phyloP scores from a whole-genome alignment of 1,140 invertebrate genomes.

The Meteorus sp. region DNA sequence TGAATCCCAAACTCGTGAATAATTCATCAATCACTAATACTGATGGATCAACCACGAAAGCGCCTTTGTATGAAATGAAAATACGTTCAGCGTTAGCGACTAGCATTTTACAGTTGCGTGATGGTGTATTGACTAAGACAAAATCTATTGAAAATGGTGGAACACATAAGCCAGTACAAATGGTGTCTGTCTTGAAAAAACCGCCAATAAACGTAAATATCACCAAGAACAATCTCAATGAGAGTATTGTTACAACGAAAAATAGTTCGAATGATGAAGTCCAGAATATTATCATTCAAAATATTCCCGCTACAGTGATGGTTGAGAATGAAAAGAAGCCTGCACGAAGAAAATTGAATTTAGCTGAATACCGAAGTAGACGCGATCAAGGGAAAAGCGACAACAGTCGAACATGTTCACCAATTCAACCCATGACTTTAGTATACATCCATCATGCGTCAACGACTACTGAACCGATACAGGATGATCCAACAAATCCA shows the following conservation, averaged over 20 bases:
- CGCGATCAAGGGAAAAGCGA: constrained; percentile 47
- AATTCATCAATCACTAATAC: neutral
- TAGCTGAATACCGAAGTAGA: constrained; percentile 58
- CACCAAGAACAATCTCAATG: constrained; percentile 25
- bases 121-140: constrained; percentile 36
- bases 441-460: constrained; percentile 43
- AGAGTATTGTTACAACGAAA: constrained; percentile 39
- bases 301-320: constrained; percentile 1
- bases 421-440: constrained; percentile 40
- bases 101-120: constrained; percentile 39
- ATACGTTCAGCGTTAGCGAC: constrained; percentile 43
- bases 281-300: constrained; percentile 39
- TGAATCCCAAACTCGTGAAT: neutral
- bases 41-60: too few relatives aligned
- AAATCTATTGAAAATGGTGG: constrained; percentile 30
- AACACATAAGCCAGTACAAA: constrained; percentile 34
- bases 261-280: constrained; percentile 39
- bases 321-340: constrained; percentile 42
- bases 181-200: constrained; percentile 54
- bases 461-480: constrained; percentile 43
- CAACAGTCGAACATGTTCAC: constrained; percentile 40
- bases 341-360: constrained; percentile 53
- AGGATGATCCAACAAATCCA: constrained; percentile 33
- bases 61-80: constrained; percentile 35
- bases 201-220: constrained; percentile 29